These are phyloP conservation scores for Pterois miles DNA, from an alignment of 2,797 vertebrate species.

Conservation along the genomic window DNA sequence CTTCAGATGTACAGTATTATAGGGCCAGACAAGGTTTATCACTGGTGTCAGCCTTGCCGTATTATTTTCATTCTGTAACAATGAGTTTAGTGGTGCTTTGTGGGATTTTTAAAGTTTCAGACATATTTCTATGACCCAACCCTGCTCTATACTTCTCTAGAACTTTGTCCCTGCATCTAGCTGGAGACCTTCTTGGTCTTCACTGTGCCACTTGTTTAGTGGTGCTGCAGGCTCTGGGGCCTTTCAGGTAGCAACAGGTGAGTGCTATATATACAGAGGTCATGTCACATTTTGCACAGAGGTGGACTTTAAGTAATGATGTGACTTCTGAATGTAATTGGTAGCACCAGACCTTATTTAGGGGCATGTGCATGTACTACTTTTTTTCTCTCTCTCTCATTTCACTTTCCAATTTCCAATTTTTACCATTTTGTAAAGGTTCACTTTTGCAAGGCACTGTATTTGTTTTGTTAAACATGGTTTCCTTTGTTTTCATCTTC, in stretches of 20 bases:
- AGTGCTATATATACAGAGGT: background rate
- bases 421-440: no score
- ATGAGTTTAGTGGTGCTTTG: background rate
- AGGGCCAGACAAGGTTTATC: no score
- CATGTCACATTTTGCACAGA: background rate
- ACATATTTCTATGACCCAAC: background rate
- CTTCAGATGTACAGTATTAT: no score
- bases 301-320: background rate
- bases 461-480: no score
- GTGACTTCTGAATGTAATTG: background rate
- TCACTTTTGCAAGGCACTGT: background rate
- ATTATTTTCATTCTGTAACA: no score
- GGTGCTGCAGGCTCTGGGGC: background rate
- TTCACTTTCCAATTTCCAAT: background rate
- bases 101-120: background rate
- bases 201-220: background rate
- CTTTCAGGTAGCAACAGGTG: background rate
- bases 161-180: background rate
- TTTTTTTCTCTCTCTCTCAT: background rate
- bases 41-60: no score
- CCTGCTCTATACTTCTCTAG: background rate
- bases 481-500: no score
- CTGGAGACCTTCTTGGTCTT: background rate
- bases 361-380: background rate
- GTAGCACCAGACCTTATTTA: background rate